Evolutionary conservation across 2,888 invertebrate genomes (phyloP), one percentile per base, ranked within the genome.

Genomic region (Drosophila robusta): DNA sequence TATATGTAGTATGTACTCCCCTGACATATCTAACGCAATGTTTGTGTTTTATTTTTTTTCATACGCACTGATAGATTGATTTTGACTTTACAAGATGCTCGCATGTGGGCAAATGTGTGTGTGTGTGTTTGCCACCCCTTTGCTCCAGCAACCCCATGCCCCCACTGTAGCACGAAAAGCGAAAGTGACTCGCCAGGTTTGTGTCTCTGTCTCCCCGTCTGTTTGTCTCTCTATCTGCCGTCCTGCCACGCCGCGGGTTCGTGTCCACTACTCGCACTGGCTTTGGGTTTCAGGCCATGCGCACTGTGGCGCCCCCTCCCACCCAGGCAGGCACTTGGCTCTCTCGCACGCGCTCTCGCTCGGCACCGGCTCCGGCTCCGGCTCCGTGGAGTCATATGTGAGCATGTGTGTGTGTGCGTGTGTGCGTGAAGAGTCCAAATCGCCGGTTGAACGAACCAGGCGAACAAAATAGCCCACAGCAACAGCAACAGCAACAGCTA

Each of bases 401-500:
- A n/a, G 41, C 62, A 56, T 44, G 39, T 61, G 63, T 74, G 63
- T 69, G 84, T 18, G 18, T 54, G 51, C 68, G 44, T 66, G 80
- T 74, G 67, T 70, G 82, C 49, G 46, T 67, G 45, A 3, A 36
- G 70, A 69, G 64, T 67, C 51, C 24, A 70, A 85, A 70, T 71
- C 58, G 84, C 87, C 85, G 85, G 85, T 86, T 85, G 76, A 85
- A 88, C 84, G 88, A 86, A 88, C 86, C 80, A 83, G 71, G 80
- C 80, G 69, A 46, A 70, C 67, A 85, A 67, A 66, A 63, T 47
- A 54, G 52, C 52, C 60, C 69, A 72, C 69, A 72, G 44, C 68
- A 73, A 22, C 22, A 22, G 52, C 68, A 71, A 60, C 60, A 70
- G 55, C 81, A 55, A 49, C 58, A 64, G 63, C 74, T 67, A 60